These are phyloP conservation scores for Rachycentron canadum DNA, from an alignment of 2,797 vertebrate species.

Conservation along the genomic window DNA sequence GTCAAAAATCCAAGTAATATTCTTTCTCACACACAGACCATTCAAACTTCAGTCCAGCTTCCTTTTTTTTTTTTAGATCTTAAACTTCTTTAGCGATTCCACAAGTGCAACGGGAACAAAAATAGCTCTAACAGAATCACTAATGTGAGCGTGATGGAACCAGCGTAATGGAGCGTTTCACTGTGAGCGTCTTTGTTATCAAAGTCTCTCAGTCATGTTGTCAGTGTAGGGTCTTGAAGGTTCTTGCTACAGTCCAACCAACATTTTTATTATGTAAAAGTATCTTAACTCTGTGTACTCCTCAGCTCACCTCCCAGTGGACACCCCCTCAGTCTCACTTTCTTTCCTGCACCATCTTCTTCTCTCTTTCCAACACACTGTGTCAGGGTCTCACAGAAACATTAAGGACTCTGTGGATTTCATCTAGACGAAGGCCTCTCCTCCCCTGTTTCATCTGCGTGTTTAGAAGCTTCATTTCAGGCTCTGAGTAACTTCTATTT, in stretches of 20 bases:
- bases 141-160: conserved; percentile 39
- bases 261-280: conserved; percentile 34
- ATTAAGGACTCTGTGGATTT: conserved; percentile 31
- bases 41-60: not conserved
- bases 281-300: conserved; percentile 5
- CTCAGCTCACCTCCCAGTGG: conserved; percentile 17
- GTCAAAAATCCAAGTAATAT: not conserved
- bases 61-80: conserved; percentile 4
- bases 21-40: conserved; percentile 1
- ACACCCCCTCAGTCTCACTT: conserved; percentile 9
- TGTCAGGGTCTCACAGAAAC: conserved; percentile 38
- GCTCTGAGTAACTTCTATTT: conserved; percentile 51
- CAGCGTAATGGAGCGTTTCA: conserved; percentile 19
- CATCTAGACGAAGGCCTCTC: conserved; percentile 38
- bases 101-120: conserved; percentile 34
- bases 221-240: conserved; percentile 14
- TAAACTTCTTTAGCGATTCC: conserved; percentile 28
- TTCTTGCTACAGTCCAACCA: conserved; percentile 25
- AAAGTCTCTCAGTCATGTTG: conserved; percentile 19
- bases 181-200: conserved; percentile 29
- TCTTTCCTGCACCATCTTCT: conserved; percentile 7
- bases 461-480: conserved; percentile 48
- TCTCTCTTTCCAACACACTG: conserved; percentile 31
- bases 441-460: conserved; percentile 50
- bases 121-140: conserved; percentile 54